A percentile compares a stretch with the other conserved stretches of the same genome.
Conservation (phyloP, 1,140 invertebrate genomes). For the Trichonephila inaurata region DNA sequence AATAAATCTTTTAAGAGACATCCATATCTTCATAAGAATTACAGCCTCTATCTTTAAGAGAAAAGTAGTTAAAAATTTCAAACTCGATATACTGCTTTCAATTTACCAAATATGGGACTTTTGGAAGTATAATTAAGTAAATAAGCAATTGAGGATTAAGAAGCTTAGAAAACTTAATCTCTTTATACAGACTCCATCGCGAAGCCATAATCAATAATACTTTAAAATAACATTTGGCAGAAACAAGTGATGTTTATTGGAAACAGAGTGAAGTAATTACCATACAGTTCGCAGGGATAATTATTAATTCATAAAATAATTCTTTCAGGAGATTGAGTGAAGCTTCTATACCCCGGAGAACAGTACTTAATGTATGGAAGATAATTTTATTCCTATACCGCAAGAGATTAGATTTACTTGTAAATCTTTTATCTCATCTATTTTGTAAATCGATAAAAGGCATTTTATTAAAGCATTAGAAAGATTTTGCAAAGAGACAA, state of each 20-base stretch:
- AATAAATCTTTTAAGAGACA: too few relatives aligned
- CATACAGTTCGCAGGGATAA: neutral
- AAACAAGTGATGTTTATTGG: neutral
- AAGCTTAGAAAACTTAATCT: neutral
- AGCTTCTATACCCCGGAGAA: neutral
- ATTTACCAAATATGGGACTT: neutral
- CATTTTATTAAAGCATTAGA: neutral
- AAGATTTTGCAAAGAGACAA: too few relatives aligned
- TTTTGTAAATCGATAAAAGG: neutral
- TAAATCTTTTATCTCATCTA: constrained; percentile 19
- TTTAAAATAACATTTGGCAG: constrained; percentile 38
- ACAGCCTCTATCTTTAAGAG: too few relatives aligned
- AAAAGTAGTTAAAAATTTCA: constrained; percentile 2
- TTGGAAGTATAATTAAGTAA: neutral
- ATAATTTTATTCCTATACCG: neutral
- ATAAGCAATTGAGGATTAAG: neutral
- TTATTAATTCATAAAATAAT: constrained; percentile 33
- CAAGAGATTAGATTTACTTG: constrained; percentile 1
- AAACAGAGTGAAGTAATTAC: neutral
- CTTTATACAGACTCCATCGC: neutral
- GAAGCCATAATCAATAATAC: neutral
- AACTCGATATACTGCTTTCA: neutral
- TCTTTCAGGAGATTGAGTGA: neutral
- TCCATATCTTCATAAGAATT: too few relatives aligned
- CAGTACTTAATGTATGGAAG: neutral